These are phyloP conservation scores for Mactra quadrangularis DNA, from an alignment of 1,140 invertebrate species.

Conservation along the genomic window DNA sequence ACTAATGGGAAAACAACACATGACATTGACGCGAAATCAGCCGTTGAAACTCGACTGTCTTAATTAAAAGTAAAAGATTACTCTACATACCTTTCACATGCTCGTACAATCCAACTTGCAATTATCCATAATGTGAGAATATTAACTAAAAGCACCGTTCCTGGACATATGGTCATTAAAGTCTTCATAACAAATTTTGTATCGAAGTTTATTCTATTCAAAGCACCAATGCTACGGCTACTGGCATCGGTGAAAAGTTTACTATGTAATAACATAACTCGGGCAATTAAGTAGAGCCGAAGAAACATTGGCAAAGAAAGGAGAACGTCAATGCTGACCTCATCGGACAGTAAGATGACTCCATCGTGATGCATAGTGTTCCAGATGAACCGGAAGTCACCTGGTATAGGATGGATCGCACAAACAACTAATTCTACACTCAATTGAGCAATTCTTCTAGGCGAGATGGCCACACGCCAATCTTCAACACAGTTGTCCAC, in stretches of 20 bases:
- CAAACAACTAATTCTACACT: constrained; percentile 96
- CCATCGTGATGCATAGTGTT: constrained; percentile 91
- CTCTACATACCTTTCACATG: constrained; percentile 98
- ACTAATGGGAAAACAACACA: too few species aligned
- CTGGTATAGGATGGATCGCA: constrained; percentile 98
- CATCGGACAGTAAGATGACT: constrained; percentile 19
- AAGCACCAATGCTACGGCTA: constrained; percentile 93
- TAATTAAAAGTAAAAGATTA: too few species aligned
- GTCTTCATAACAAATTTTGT: constrained; percentile 99
- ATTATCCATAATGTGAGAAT: constrained; percentile 99
- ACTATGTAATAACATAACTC: constrained; percentile 99
- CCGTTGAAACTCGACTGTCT: too few species aligned
- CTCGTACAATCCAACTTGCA: constrained; percentile 98
- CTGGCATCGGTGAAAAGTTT: constrained; percentile 99
- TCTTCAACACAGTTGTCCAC: constrained; percentile 97
- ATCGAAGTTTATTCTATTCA: constrained; percentile 99
- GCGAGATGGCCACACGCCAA: constrained; percentile 99
- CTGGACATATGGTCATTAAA: constrained; percentile 99
- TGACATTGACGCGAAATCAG: too few species aligned
- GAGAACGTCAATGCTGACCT: constrained; percentile 90
- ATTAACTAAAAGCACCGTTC: constrained; percentile 98
- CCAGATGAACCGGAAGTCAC: constrained; percentile 98
- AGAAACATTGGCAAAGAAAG: constrained; percentile 99
- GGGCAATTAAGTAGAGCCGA: constrained; percentile 98
- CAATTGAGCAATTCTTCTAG: constrained; percentile 97